phyloP scores from a whole-genome alignment of 2,113 vertebrate species.

The Barnardius zonarius region DNA sequence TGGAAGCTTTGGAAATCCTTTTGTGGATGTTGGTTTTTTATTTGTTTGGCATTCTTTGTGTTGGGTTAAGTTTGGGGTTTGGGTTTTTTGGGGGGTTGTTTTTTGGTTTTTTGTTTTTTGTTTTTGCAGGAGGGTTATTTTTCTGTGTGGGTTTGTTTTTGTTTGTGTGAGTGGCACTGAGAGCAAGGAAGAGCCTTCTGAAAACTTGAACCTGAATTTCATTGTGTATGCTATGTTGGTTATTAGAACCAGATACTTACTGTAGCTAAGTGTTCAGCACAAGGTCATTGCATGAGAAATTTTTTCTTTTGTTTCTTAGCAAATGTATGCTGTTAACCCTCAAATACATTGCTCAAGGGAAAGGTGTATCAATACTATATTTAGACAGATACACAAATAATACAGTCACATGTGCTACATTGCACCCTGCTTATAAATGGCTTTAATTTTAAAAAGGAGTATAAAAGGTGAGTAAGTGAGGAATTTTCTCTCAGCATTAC shows the following conservation, averaged over 20 bases:
- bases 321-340: not conserved
- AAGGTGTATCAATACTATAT: not conserved
- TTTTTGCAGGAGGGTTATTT: too few relatives aligned
- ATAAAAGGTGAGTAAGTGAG: not conserved
- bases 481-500: not conserved
- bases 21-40: not conserved
- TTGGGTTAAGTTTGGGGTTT: not conserved
- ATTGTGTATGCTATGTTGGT: not conserved
- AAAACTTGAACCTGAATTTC: not conserved
- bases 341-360: not conserved
- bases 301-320: not conserved
- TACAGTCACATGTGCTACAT: not conserved
- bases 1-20: not conserved
- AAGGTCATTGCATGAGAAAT: not conserved
- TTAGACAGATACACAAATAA: not conserved
- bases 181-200: not conserved
- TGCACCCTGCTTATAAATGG: not conserved
- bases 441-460: not conserved
- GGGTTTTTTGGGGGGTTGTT: not conserved
- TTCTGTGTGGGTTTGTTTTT: not conserved
- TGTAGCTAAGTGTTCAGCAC: not conserved
- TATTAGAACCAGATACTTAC: not conserved
- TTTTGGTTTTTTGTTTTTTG: not conserved
- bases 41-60: not conserved
- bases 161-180: not conserved